phyloP scores from a whole-genome alignment of 2,797 vertebrate genomes.

The Neopelma chrysocephalum region DNA sequence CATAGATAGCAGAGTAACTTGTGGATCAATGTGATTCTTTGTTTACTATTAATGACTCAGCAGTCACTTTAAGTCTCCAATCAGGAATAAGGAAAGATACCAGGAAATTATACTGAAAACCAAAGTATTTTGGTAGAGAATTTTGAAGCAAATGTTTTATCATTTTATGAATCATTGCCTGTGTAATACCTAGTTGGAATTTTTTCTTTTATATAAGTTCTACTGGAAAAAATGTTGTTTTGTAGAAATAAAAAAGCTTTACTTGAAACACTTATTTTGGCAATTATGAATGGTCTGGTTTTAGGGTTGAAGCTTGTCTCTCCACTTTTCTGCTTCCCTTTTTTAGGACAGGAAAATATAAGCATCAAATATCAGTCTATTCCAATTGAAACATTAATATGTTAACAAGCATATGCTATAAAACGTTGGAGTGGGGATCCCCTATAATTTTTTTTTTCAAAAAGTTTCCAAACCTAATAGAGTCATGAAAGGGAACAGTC shows the following conservation, averaged over 20 bases:
- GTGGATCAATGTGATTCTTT: background rate
- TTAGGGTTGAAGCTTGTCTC: background rate
- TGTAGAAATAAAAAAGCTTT: background rate
- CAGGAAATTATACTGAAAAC: background rate
- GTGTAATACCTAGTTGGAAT: background rate
- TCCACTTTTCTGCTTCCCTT: background rate
- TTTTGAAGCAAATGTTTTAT: background rate
- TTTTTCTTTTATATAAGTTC: background rate
- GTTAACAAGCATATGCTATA: background rate
- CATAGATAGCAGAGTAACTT: background rate
- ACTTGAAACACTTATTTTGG: background rate
- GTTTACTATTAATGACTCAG: background rate
- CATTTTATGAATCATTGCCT: background rate
- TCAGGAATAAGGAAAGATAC: background rate
- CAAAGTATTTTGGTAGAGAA: background rate
- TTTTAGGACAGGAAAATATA: background rate
- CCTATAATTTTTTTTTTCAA: background rate
- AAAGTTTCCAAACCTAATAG: background rate
- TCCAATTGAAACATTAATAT: background rate
- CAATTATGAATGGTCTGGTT: background rate
- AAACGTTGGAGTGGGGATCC: background rate
- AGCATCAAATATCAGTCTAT: background rate
- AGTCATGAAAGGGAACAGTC: background rate
- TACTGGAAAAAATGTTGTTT: background rate
- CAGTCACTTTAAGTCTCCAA: background rate